Base-by-base conservation (phyloP, 2,888 invertebrate genomes). In the Limnephilus auricula region DNA sequence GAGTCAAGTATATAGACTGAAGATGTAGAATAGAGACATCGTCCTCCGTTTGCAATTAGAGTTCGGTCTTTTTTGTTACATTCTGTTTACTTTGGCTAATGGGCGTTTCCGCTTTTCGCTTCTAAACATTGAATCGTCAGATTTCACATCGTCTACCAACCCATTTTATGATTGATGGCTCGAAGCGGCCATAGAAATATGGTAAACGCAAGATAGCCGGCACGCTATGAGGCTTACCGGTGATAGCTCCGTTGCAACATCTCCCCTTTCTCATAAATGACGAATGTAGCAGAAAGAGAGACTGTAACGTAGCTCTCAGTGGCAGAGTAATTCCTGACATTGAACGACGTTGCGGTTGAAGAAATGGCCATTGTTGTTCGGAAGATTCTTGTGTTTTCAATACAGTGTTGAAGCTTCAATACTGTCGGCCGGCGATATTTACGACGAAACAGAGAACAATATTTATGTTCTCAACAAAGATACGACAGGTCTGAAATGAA, bases 21-120 rank as follows among this genome's bases (percentile, higher is more conserved):
- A 65, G 0, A 6, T 65, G 25, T 65, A 6, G 50, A 65, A 65
- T 65, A 65, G 50, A 65, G 25, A 18, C 50, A 25, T 65, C 50
- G 6, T 65, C 50, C 50, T 65, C 50, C 25, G 18, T 65, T 18
- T 25, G 50, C 18, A 65, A 65, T 65, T 65, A 65, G 50, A 65
- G 50, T 65, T 84, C 10, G 30, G 50, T 30, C 18, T 87, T 65
- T 87, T 87, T 65, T 65, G 87, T 87, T 87, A 9, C 84, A 84
- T 87, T 87, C 87, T 87, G 65, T 87, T 87, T 87, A 87, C 87
- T 87, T 87, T 87, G 65, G 87, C 50, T 87, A 87, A 87, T 87
- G 87, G 65, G 31, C 87, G 65, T 87, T 87, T 87, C 87, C 87
- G 87, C 50, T 50, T 65, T 87, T 65, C 5, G 87, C 87, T 32